These are phyloP conservation scores for Stigmatopora nigra DNA, from an alignment of 2,113 vertebrate species.

Conservation along the genomic window DNA sequence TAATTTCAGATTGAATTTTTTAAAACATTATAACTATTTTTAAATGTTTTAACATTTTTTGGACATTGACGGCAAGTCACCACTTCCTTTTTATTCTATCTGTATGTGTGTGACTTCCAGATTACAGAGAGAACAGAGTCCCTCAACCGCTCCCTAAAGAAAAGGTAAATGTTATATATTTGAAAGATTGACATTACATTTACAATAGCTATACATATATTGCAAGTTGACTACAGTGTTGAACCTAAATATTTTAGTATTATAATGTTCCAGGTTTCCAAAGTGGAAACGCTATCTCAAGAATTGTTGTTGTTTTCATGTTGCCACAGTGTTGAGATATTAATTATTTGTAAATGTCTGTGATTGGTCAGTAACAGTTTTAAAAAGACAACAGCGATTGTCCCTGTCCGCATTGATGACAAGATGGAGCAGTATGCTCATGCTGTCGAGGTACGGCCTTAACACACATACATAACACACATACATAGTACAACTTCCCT, in stretches of 20 bases:
- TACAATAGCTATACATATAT: too few species aligned
- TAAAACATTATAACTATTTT: too few species aligned
- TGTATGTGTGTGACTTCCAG: conserved; percentile 53
- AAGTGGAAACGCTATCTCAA: too few species aligned
- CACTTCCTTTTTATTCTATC: conserved; percentile 15
- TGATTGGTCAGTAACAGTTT: conserved; percentile 80
- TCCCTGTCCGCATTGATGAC: conserved; percentile 78
- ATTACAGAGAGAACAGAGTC: conserved; percentile 80
- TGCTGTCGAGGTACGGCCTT: conserved; percentile 80
- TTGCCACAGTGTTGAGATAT: neutral
- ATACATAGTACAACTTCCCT: too few species aligned
- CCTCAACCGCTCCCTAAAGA: conserved; percentile 78
- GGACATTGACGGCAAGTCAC: conserved; percentile 4
- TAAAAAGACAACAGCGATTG: conserved; percentile 77
- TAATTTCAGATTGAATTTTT: neutral
- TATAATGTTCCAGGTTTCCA: too few species aligned
- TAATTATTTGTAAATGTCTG: conserved; percentile 3
- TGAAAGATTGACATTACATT: too few species aligned
- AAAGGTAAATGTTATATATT: conserved; percentile 70
- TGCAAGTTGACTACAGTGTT: too few species aligned
- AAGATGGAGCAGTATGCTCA: conserved; percentile 85
- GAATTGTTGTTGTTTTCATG: neutral
- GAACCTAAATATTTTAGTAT: too few species aligned
- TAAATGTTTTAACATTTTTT: too few species aligned
- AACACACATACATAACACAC: conserved; percentile 6